Base-by-base conservation (phyloP, 2,888 invertebrate genomes). In the Idaea straminata region DNA sequence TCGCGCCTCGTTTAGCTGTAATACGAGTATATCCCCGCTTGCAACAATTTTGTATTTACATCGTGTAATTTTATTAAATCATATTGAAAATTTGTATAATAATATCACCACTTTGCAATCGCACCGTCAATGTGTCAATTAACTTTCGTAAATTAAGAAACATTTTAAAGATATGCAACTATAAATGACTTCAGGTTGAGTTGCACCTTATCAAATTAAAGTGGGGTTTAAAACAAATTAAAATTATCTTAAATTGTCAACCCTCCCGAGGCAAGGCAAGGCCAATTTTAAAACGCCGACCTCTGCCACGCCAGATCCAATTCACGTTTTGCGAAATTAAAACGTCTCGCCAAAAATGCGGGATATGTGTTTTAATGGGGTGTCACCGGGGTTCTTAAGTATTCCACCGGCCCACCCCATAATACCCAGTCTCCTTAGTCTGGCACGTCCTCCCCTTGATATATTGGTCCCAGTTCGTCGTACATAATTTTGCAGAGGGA, bases 381-480 rank as follows among this genome's bases (percentile, higher is more conserved):
- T 92, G 92, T 91, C 92, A 88, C 91, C 83, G 83, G 84, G 89
- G 91, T 91, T 89, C 92, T 92, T 92, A 92, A 92, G 92, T 92
- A 92, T 92, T 92, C 92, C 87, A 84, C 86, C 88, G 87, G 87
- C 89, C 89, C 90, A 84, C 90, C 91, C 91, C 76, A 86, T 91
- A 92, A 92, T 92, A 89, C 92, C 89, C 89, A 86, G 90, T 88
- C 92, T 91, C 91, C 92, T 91, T 91, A 91, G 91, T 89, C 90
- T 90, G 89, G 90, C 91, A 91, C 92, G 92, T 91, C 91, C 92
- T 90, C 92, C 92, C 91, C 88, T 83, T 92, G 91, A 92, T 92
- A 92, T 92, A 92, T 92, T 90, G 88, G 88, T 92, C 92, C 92
- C 92, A 91, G 92, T 90, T 89, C 92, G 92, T 92, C 92, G 92